Conservation (phyloP, 53 echinoderm and acorn worm species). For the Patiria pectinifera region DNA sequence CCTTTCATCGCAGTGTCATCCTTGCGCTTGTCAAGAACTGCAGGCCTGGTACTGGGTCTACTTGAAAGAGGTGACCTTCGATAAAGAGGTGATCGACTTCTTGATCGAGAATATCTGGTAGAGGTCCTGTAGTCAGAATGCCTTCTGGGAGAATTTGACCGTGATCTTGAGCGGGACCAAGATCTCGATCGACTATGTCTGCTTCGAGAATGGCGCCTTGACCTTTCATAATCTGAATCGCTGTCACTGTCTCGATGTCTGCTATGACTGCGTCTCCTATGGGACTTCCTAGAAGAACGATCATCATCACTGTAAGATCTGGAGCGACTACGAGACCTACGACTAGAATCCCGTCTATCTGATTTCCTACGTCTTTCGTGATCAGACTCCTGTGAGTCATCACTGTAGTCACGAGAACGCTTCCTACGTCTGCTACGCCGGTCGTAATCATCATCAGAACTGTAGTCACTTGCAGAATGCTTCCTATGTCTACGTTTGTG, state of each 20-base stretch:
- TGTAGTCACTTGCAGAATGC: constrained; percentile 79
- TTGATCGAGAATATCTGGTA: constrained; percentile 64
- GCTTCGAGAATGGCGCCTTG: constrained; percentile 73
- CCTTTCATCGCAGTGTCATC: constrained; percentile 42
- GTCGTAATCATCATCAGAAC: constrained; percentile 78
- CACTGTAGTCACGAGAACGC: constrained; percentile 74
- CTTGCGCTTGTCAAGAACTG: constrained; percentile 55
- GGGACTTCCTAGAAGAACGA: constrained; percentile 72
- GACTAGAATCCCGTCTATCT: constrained; percentile 74
- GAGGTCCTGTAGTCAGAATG: constrained; percentile 52
- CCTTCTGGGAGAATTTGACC: constrained; percentile 57
- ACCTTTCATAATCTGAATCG: constrained; percentile 80
- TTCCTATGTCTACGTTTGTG: constrained; percentile 73
- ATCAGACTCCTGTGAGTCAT: constrained; percentile 75
- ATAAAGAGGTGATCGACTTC: constrained; percentile 67
- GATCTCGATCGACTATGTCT: constrained; percentile 71
- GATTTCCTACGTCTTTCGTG: constrained; percentile 61
- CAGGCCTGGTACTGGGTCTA: constrained; percentile 34
- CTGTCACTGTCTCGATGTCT: constrained; percentile 68
- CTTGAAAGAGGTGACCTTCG: constrained; percentile 32
- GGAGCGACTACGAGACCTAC: constrained; percentile 77
- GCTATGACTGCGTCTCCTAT: constrained; percentile 78
- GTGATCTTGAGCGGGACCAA: constrained; percentile 48
- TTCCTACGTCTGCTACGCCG: constrained; percentile 64
- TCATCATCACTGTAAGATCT: constrained; percentile 76